phyloP scores from a whole-genome alignment of 1,140 invertebrate species.

The Pseudomyrmex flavicornis region DNA sequence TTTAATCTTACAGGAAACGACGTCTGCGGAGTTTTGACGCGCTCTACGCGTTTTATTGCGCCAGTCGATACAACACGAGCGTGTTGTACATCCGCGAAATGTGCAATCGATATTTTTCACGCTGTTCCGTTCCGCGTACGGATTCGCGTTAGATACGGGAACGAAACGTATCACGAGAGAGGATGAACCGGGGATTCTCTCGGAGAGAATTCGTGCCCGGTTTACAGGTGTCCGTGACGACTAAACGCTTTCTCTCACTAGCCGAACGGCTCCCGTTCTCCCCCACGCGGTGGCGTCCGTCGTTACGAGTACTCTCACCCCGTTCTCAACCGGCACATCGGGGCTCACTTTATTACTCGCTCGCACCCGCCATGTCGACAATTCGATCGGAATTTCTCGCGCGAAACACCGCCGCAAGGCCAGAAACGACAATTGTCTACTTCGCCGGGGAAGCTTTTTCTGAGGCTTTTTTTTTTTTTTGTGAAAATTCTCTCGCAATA shows the following conservation, averaged over 20 bases:
- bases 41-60: not conserved
- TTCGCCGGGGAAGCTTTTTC: too few relatives aligned
- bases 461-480: too few relatives aligned
- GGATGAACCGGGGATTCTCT: not conserved
- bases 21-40: conserved; percentile 15
- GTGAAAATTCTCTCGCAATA: not conserved
- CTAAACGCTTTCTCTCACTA: conserved; percentile 19
- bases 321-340: conserved; percentile 42
- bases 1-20: conserved; percentile 34
- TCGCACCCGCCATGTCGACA: conserved; percentile 4
- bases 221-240: conserved; percentile 62
- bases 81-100: not conserved
- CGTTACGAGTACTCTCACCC: conserved; percentile 58
- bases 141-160: too few relatives aligned
- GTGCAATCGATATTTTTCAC: not conserved
- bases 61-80: conserved; percentile 44
- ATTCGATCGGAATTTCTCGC: not conserved
- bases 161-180: not conserved
- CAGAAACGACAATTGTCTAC: not conserved
- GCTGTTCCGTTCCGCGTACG: conserved; percentile 11
- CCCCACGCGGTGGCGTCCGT: conserved; percentile 45
- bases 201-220: conserved; percentile 6
- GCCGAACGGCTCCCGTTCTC: conserved; percentile 23
- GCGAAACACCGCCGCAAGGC: not conserved
- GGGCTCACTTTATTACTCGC: conserved; percentile 49